phyloP scores from a whole-genome alignment of 2,888 invertebrate species.

The Acronicta leporina region DNA sequence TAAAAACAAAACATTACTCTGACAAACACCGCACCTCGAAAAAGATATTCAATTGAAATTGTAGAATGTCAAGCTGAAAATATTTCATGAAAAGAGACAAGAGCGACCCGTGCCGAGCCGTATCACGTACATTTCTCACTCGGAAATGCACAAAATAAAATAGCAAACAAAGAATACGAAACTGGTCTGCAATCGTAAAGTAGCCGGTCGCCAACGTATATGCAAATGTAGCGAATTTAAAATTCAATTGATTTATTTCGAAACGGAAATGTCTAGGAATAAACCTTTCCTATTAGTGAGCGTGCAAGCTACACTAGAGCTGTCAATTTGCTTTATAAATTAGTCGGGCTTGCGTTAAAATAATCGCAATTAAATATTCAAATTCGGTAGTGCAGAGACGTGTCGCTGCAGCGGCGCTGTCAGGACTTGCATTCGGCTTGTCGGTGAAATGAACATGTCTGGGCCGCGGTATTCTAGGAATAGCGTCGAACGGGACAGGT shows the following conservation, averaged over 20 bases:
- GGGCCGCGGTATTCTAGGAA: constrained; percentile 79
- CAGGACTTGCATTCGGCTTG: constrained; percentile 83
- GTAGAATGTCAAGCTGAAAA: constrained; percentile 78
- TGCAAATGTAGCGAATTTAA: constrained; percentile 74
- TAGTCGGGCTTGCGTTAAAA: constrained; percentile 75
- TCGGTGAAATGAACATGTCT: constrained; percentile 84
- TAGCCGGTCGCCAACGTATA: constrained; percentile 69
- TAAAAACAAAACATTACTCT: constrained; percentile 29
- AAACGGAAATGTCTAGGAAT: constrained; percentile 65
- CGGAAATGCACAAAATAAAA: constrained; percentile 81
- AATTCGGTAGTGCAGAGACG: constrained; percentile 83
- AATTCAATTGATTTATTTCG: constrained; percentile 73
- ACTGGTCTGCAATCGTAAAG: constrained; percentile 76
- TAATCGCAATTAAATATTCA: constrained; percentile 85
- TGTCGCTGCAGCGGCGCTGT: constrained; percentile 81
- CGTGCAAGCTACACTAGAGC: constrained; percentile 63
- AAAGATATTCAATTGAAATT: constrained; percentile 70
- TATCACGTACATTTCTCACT: constrained; percentile 76
- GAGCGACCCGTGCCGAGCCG: constrained; percentile 62
- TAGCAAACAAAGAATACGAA: constrained; percentile 78
- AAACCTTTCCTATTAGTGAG: constrained; percentile 71
- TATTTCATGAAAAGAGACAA: constrained; percentile 77
- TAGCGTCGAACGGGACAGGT: constrained; percentile 84
- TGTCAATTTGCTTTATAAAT: constrained; percentile 81
- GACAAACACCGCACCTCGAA: constrained; percentile 38